Conservation (phyloP, 2,888 invertebrate genomes). For the Pedicia rivosa region DNA sequence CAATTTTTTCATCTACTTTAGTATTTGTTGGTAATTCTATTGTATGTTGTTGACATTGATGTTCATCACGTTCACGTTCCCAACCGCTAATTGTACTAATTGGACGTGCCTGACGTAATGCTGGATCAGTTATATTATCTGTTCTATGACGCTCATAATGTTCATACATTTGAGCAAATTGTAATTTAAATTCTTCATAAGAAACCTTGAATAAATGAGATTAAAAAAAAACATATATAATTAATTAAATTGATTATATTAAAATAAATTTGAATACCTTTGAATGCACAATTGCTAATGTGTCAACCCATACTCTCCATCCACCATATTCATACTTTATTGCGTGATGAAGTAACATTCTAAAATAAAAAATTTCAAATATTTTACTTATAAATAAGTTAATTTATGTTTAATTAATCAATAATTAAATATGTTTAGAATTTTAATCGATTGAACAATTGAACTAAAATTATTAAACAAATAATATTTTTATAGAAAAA, state of each 20-base stretch:
- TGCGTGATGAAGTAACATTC: slow-evolving; percentile 96
- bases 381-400: too few species aligned
- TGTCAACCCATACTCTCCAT: slow-evolving; percentile 99
- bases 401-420: too few species aligned
- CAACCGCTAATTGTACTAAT: slow-evolving; percentile 94
- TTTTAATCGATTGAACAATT: too few species aligned
- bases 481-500: too few species aligned
- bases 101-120: slow-evolving; percentile 79
- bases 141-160: slow-evolving; percentile 87
- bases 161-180: slow-evolving; percentile 95
- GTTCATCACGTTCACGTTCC: slow-evolving; percentile 47
- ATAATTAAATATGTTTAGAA: too few species aligned
- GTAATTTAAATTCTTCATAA: slow-evolving; percentile 93
- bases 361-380: slow-evolving; percentile 15
- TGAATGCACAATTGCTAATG: slow-evolving; percentile 96
- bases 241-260: not conserved
- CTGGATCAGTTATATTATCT: slow-evolving; percentile 89
- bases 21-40: slow-evolving; percentile 7
- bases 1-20: slow-evolving; percentile 13
- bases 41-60: slow-evolving; percentile 16
- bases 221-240: not conserved
- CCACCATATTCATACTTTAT: slow-evolving; percentile 99
- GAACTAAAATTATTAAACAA: too few species aligned
- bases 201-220: slow-evolving; percentile 50
- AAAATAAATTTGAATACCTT: slow-evolving; percentile 45